phyloP scores from a whole-genome alignment of 2,113 vertebrate species.

The Caranx melampygus region DNA sequence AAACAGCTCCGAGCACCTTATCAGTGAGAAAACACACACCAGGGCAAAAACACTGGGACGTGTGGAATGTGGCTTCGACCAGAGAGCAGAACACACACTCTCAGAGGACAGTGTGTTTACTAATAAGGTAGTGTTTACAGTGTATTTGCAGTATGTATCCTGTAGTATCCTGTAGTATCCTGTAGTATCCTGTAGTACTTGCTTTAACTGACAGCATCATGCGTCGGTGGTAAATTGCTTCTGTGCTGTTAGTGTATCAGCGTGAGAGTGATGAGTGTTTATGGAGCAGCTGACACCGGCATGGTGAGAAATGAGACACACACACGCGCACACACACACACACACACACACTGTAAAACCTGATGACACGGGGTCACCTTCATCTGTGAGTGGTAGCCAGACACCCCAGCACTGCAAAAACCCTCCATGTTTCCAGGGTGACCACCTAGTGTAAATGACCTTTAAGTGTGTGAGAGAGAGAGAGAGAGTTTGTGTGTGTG shows the following conservation, averaged over 20 bases:
- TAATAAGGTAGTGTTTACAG: too few relatives aligned
- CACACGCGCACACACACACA: conserved; percentile 41
- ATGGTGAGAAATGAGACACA: neutral
- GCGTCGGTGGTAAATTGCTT: neutral
- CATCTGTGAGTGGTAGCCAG: conserved; percentile 25
- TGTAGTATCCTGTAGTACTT: too few relatives aligned
- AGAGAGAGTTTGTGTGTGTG: conserved; percentile 4
- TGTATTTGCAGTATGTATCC: too few relatives aligned
- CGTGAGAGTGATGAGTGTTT: conserved; percentile 30
- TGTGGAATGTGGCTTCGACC: conserved; percentile 1
- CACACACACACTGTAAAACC: conserved; percentile 12
- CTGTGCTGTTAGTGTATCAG: neutral
- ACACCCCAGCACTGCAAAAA: neutral
- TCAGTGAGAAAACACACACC: conserved; percentile 20
- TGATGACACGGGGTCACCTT: conserved; percentile 65
- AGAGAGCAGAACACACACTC: neutral
- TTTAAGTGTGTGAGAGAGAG: conserved; percentile 14
- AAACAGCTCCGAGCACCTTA: neutral
- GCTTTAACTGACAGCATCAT: neutral
- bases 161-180: too few relatives aligned
- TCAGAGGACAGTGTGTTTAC: too few relatives aligned
- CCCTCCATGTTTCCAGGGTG: conserved; percentile 29
- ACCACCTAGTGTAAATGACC: conserved; percentile 41
- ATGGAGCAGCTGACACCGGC: conserved; percentile 8
- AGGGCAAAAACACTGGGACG: neutral